Conservation (phyloP, 1,140 invertebrate species). For the Periplaneta americana region DNA sequence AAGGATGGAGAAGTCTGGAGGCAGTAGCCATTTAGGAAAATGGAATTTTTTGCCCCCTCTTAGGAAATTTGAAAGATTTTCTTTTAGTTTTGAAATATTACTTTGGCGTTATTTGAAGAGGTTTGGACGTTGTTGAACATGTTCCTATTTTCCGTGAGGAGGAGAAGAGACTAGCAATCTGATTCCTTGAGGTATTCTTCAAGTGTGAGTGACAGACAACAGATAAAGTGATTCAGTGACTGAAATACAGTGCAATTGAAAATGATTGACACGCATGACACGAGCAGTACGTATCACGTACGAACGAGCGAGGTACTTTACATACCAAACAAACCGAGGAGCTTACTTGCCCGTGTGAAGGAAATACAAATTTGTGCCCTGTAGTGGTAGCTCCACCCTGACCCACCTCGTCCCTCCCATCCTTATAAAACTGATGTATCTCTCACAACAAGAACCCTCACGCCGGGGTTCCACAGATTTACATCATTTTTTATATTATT, state of each 20-base stretch:
- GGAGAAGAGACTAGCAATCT: conserved; percentile 19
- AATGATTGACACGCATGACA: neutral
- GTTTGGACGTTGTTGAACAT: conserved; percentile 3
- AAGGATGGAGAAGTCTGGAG: neutral
- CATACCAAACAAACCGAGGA: conserved; percentile 14
- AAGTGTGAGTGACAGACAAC: conserved; percentile 18
- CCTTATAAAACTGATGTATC: neutral
- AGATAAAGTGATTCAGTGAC: conserved; percentile 16
- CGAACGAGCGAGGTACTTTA: neutral
- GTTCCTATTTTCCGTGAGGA: conserved; percentile 4
- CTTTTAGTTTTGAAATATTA: neutral
- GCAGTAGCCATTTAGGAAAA: neutral
- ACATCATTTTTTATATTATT: conserved; percentile 20
- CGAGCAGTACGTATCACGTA: neutral
- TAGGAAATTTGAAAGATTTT: neutral
- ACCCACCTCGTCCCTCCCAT: neutral
- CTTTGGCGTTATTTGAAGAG: neutral
- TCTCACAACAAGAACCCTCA: neutral
- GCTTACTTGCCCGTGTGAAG: conserved; percentile 15
- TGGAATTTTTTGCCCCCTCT: neutral
- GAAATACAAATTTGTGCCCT: conserved; percentile 11
- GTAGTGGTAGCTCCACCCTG: neutral
- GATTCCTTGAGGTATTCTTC: conserved; percentile 19
- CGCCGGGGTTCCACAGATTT: conserved; percentile 5
- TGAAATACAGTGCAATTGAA: conserved; percentile 17